Conservation (phyloP, 2,113 vertebrate genomes). For the Xenopus tropicalis region UCB_Xtro_10.0 CM004449.2:42799001-42799500, state of each 20-base stretch:
- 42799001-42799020: too few relatives aligned
- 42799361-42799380: conserved; percentile 24
- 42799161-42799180: conserved; percentile 2
- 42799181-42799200: not conserved
- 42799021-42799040: too few relatives aligned
- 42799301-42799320: conserved; percentile 15
- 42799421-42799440: conserved; percentile 17
- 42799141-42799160: not conserved
- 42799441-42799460: conserved; percentile 20
- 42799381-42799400: not conserved
- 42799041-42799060: too few relatives aligned
- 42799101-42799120: not conserved
- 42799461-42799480: conserved; percentile 36
- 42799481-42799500: conserved; percentile 42
- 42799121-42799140: not conserved
- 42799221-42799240: conserved; percentile 10
- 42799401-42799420: conserved; percentile 4
- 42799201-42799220: not conserved
- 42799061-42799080: too few relatives aligned
- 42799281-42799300: conserved; percentile 34
- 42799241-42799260: conserved; percentile 10
- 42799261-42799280: conserved; percentile 14
- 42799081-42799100: too few relatives aligned
- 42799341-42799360: conserved; percentile 31
- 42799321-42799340: conserved; percentile 25